Evolutionary conservation across 1,140 invertebrate species (phyloP), one percentile per base, ranked within the genome.

Genomic region (Hypothenemus hampei): DNA sequence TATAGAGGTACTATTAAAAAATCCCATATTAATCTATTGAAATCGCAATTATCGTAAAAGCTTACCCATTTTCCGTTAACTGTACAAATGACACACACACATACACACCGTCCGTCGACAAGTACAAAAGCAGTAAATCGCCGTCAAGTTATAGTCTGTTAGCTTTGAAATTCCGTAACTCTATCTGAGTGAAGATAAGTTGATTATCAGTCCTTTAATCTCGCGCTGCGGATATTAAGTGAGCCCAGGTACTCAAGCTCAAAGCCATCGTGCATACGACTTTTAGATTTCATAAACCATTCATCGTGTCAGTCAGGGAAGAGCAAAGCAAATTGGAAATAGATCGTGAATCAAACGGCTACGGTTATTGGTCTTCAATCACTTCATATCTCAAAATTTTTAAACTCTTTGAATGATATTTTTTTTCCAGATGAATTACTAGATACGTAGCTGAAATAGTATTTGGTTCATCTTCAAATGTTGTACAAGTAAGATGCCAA

Each of bases 141-240:
- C 40, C 19, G 40, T 21, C 40, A 43, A 43, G 40, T 43, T 43
- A 43, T n/a, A 43, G 23, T 43, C 40, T 43, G 40, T 43, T 43
- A 43, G 23, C 18, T 43, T 23, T 43, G 40, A 43, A 43, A 43
- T 23, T 43, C 19, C 40, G 20, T 23, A 43, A 43, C 40, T 23
- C 40, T 43, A 43, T 43, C 40, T 23, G 18, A 11, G 18, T 23
- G 11, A 43, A 43, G 40, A 43, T 43, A 43, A 43, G 40, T 43
- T 16, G 40, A 43, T 43, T 43, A 43, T 43, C 40, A 18, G 22
- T 23, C 20, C 11, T 43, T n/a, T 21, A 21, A 43, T 43, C 40
- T 43, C 22, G 11, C 19, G 23, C 40, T 23, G 40, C 2, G 16
- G 18, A 21, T 43, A 43, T 43, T 43, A 43, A 43, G 18, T n/a